Percentiles rank a stretch among this genome's conserved stretches.
phyloP scores from a whole-genome alignment of 2,113 vertebrate genomes.

The Panurus biarmicus region DNA sequence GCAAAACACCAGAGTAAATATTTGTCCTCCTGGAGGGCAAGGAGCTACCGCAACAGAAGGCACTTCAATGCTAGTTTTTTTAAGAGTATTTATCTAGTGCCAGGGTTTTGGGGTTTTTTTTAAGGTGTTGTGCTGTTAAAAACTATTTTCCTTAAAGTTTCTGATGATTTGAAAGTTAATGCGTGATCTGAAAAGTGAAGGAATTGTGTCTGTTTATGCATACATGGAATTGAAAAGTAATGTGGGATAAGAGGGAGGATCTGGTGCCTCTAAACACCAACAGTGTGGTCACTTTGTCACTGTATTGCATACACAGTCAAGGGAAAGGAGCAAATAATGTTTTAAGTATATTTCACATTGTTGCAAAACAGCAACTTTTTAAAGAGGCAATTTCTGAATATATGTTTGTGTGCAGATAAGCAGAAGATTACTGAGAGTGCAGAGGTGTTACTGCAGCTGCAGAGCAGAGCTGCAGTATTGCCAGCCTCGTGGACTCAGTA shows the following conservation, averaged over 20 bases:
- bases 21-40: background rate
- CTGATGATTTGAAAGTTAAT: background rate
- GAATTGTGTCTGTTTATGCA: background rate
- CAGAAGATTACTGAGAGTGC: background rate
- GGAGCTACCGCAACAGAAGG: background rate
- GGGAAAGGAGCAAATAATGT: background rate
- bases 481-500: background rate
- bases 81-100: background rate
- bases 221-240: background rate
- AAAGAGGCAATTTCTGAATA: background rate
- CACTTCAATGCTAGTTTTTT: background rate
- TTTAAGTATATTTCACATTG: background rate
- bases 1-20: background rate
- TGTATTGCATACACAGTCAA: background rate
- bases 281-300: background rate
- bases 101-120: background rate
- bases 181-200: no score
- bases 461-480: background rate
- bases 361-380: background rate
- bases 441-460: background rate
- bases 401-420: background rate
- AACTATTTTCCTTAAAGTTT: background rate
- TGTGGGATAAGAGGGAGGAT: background rate
- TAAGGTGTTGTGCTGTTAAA: background rate
- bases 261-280: background rate